A percentile compares a stretch with the other conserved stretches of the same genome.
Conservation (phyloP, 2,888 invertebrate genomes). For the Nomada flava region DNA sequence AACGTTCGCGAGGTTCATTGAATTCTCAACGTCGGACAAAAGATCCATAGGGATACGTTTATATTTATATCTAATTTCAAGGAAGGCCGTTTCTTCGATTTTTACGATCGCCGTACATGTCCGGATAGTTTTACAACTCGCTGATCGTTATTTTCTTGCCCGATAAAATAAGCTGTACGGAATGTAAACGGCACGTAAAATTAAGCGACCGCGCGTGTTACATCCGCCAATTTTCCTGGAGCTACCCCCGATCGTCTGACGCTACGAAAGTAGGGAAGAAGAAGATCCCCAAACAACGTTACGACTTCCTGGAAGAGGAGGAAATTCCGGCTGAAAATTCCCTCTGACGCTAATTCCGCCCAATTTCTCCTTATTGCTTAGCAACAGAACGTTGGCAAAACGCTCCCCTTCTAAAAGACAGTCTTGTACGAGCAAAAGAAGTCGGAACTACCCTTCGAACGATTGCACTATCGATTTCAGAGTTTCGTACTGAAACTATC, state of each 20-base stretch:
- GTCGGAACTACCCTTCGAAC: constrained; percentile 4
- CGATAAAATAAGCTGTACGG: neutral
- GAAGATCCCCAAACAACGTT: constrained; percentile 32
- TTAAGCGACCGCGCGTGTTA: constrained; percentile 25
- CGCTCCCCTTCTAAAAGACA: constrained; percentile 6
- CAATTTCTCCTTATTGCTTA: constrained; percentile 24
- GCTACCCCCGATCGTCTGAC: constrained; percentile 20
- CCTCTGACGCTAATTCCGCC: constrained; percentile 33
- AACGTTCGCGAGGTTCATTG: too few species aligned
- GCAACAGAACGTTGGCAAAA: constrained; percentile 31
- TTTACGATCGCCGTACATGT: neutral
- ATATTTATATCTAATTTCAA: neutral
- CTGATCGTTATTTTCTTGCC: neutral
- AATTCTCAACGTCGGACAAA: too few species aligned
- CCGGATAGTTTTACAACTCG: too few species aligned
- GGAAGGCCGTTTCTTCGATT: neutral
- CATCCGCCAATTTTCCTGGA: constrained; percentile 39
- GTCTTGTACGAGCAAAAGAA: neutral
- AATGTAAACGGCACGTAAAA: constrained; percentile 28
- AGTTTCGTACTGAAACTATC: neutral
- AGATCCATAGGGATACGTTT: too few species aligned
- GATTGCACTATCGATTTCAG: constrained; percentile 8
- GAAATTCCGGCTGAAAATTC: constrained; percentile 37
- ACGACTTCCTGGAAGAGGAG: constrained; percentile 19
- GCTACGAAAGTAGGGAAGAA: neutral